Base-by-base conservation (phyloP, 2,888 invertebrate species). In the Sarcophaga variegata region DNA sequence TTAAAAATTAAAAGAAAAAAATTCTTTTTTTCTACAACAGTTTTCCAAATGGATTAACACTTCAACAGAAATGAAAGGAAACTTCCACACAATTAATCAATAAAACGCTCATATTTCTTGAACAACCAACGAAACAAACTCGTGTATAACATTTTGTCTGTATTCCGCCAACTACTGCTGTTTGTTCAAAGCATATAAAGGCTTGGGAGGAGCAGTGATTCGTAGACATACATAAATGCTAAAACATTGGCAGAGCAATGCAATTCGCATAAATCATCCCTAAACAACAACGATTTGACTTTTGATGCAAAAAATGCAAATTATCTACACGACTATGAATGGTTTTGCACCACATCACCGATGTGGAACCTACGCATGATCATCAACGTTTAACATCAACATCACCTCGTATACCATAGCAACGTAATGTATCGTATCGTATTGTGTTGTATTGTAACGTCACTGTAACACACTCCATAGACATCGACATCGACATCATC, bases 281-380 rank as follows among this genome's bases (percentile, higher is more conserved):
- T 67, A 81, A 83, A 83, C 83, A 86, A 83, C 86, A 86, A 77
- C 81, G 77, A 70, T 81, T 86, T 83, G 86, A 83, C 81, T 86
- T 59, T 83, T 78, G 64, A 80, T 60, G 76, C 75, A 83, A 37
- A 37, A 37, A 86, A 86, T 86, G 83, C 86, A 87, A 87, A 87
- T 87, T 83, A 81, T 83, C 62, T 81, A 86, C 86, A 83, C 81
- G 86, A 78, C 64, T 81, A 71, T 76, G 81, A 74, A 70, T 79
- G 79, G 54, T 79, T 63, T 75, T 71, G 45, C 54, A 54, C 6
- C 27, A 63, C 76, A 80, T 20, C 60, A 59, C 27, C 25, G 8
- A 17, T 64, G 20, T 82, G 14, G 22, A 64, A 45, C 86, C 86
- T 86, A 86, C 83, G 83, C 81, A 86, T 78, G 80, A 77, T 77